Percentiles rank a stretch among this genome's conserved stretches.
These are phyloP conservation scores for Cirrhinus molitorella DNA, from an alignment of 2,797 vertebrate species.

Conservation along the genomic window DNA sequence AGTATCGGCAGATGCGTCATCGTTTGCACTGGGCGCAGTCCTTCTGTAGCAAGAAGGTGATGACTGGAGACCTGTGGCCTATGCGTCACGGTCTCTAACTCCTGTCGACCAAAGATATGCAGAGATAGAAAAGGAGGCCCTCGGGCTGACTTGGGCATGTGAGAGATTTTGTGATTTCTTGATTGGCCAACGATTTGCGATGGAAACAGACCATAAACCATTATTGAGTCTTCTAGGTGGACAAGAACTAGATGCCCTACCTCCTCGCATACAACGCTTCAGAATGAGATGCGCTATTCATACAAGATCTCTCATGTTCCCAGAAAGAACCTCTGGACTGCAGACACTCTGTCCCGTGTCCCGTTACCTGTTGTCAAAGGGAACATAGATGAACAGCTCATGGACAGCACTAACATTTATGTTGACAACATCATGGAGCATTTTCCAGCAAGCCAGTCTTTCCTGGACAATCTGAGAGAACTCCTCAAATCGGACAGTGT, in stretches of 20 bases:
- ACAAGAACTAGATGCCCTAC: slow-evolving; percentile 44
- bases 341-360: slow-evolving; percentile 42
- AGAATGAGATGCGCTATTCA: slow-evolving; percentile 40
- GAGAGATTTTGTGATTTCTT: slow-evolving; percentile 32
- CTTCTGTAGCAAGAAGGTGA: slow-evolving; percentile 4
- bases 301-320: slow-evolving; percentile 35
- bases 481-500: slow-evolving; percentile 4
- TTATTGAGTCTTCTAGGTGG: slow-evolving; percentile 40
- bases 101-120: slow-evolving; percentile 6
- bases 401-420: slow-evolving; percentile 46
- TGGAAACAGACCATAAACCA: slow-evolving; percentile 45
- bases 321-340: slow-evolving; percentile 25
- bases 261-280: slow-evolving; percentile 45
- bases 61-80: slow-evolving; percentile 30
- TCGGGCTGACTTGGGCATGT: slow-evolving; percentile 44
- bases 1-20: slow-evolving; percentile 29
- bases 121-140: slow-evolving; percentile 39
- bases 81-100: slow-evolving; percentile 35
- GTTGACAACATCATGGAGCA: background rate
- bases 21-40: slow-evolving; percentile 17
- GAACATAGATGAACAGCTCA: background rate
- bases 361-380: background rate
- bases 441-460: background rate
- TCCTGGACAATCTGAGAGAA: background rate
- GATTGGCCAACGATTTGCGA: background rate